Evolutionary conservation across 2,113 vertebrate genomes (phyloP), one percentile per base, ranked within the genome.

Genomic region (Narcine bancroftii): DNA sequence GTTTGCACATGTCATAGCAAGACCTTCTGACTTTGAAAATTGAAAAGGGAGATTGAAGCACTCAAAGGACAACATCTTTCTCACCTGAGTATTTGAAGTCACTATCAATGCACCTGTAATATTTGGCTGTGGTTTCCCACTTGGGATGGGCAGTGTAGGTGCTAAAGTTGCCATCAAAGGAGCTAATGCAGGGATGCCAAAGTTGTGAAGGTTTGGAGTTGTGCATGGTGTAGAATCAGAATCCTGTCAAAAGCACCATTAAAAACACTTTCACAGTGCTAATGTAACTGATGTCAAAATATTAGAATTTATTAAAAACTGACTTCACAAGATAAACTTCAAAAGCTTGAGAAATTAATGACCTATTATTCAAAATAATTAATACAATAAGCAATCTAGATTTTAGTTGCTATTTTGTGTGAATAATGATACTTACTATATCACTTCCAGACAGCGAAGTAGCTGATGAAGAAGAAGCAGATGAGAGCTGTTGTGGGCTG

Each of bases 381-480:
- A 39, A 91, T 66, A 71, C 36, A 71, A 42, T 89, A 36, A 66
- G 19, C 60, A 89, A 53, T n/a, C 85, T 69, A 33, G 66, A 91
- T 69, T 91, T 71, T 69, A 45, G 65, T 1, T 42, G 89, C 39
- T 69, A 91, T 71, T 45, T 45, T 33, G 39, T 69, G 11, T 69
- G 56, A 26, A 89, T 24, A 65, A 47, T 26, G 6, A 13, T 73
- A 93, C 97, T 97, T 96, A 99, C 98, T 17, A 99, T 97, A 94
- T 99, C 98, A 92, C 98, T 99, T 93, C 98, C 96, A 0, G 98
- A 99, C 81, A 98, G 97, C 0, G 98, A 99, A 53, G 98, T 99
- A 0, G 97, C 98, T 71, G 97, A 99, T 2, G 98, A 96, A 0
- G 98, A 98, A 0, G 96, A 96, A 79, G 95, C 96, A 0, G 96